Percentiles rank a stretch among this genome's conserved stretches.
These are phyloP conservation scores for Forbesichthys papilliferus DNA, from an alignment of 2,113 vertebrate genomes.

Conservation along the genomic window DNA sequence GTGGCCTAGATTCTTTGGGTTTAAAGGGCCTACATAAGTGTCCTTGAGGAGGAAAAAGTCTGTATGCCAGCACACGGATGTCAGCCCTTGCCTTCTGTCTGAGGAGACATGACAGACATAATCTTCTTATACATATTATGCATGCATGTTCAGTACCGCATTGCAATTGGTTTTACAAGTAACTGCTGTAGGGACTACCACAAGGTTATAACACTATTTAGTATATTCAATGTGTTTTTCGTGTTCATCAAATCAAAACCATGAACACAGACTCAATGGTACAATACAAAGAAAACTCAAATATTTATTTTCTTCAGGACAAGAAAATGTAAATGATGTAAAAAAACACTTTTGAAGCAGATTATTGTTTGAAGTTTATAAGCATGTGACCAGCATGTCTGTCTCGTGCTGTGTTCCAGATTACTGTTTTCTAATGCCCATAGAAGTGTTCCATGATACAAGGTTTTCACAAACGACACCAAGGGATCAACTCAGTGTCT, in stretches of 20 bases:
- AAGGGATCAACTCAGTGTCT: slow-evolving; percentile 15
- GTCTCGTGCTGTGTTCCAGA: slow-evolving; percentile 47
- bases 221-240: too few relatives aligned
- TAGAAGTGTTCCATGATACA: slow-evolving; percentile 30
- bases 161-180: too few relatives aligned
- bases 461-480: slow-evolving; percentile 35
- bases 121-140: too few relatives aligned
- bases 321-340: slow-evolving; percentile 22
- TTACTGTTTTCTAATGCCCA: slow-evolving; percentile 46
- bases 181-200: too few relatives aligned
- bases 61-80: too few relatives aligned
- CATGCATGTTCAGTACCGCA: too few relatives aligned
- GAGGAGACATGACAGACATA: too few relatives aligned
- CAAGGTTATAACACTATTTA: too few relatives aligned
- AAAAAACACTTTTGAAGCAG: slow-evolving; percentile 40
- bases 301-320: slow-evolving; percentile 6
- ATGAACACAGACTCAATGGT: neutral
- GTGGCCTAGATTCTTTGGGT: too few relatives aligned
- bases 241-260: neutral
- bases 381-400: slow-evolving; percentile 35
- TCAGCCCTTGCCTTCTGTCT: too few relatives aligned
- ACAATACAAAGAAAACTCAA: slow-evolving; percentile 24
- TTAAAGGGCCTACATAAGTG: too few relatives aligned
- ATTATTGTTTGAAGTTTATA: slow-evolving; percentile 54
- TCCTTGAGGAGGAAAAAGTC: too few relatives aligned